Evolutionary conservation across 2,888 invertebrate species (phyloP), one percentile per base, ranked within the genome.

Genomic region (Cetonia aurata): DNA sequence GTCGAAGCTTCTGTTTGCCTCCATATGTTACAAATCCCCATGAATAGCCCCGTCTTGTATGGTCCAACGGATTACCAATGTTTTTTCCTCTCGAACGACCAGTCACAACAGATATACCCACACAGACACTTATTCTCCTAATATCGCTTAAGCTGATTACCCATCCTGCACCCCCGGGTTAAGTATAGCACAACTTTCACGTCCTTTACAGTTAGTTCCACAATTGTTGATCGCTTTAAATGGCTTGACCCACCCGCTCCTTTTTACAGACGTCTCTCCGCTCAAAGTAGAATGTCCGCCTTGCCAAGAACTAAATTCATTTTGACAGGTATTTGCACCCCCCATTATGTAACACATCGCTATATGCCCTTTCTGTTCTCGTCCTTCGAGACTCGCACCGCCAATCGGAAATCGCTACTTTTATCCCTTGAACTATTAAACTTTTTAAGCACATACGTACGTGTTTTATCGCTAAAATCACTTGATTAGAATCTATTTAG

Each of bases 141-240:
- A 83, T 83, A 82, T 82, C 80, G 78, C 80, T 25, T 83, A 84
- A 84, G 84, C 81, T 83, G 84, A 84, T 84, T 84, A 84, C 79
- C 25, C 4, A 80, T 78, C 80, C 78, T 80, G 71, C 78, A 77
- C 75, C 70, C 73, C 74, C 1, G 25, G 25, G 25, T 4, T 4
- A 4, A 25, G 25, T 25, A 76, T 77, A 73, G 75, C 73, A 73
- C 74, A 73, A 60, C 73, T 73, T 76, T 71, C 73, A 70, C 75
- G 67, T 66, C 73, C 73, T 74, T 76, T 78, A 44, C 42, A 55
- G 77, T 76, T 73, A 74, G 73, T 76, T 75, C 76, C 75, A 73
- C 76, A 79, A 78, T 78, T 25, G 25, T 25, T 75, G 82, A 81
- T 83, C 79, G 77, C 74, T 83, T 82, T 83, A 83, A 83, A 83